Evolutionary conservation across 2,113 vertebrate genomes (phyloP).

Genomic region (Tupaia tana): DNA sequence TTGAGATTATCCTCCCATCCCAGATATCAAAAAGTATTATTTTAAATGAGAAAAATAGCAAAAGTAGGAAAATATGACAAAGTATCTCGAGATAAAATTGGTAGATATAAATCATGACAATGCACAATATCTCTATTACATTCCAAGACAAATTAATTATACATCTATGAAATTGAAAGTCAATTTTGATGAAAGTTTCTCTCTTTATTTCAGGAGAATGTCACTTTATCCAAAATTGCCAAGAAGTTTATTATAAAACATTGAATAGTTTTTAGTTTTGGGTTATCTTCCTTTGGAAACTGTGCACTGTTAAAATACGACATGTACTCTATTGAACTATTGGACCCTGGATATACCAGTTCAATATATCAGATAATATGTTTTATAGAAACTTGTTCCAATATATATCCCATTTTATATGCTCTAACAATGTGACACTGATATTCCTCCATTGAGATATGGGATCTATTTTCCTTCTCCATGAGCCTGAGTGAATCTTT

Average conservation of each 20-base stretch:
- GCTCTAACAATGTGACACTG: not conserved
- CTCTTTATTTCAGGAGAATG: conserved; percentile 56
- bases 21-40: conserved; percentile 52
- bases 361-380: not conserved
- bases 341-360: not conserved
- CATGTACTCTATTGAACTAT: not conserved
- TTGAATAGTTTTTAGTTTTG: not conserved
- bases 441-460: not conserved
- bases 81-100: conserved; percentile 69
- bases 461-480: not conserved
- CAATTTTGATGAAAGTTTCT: conserved; percentile 64
- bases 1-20: not conserved
- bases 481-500: not conserved
- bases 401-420: not conserved
- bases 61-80: conserved; percentile 70
- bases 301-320: not conserved
- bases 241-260: conserved; percentile 54
- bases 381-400: not conserved
- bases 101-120: conserved; percentile 75
- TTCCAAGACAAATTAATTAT: conserved; percentile 72
- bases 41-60: conserved; percentile 65
- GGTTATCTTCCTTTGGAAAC: not conserved
- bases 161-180: conserved; percentile 70
- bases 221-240: conserved; percentile 50
- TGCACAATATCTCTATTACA: conserved; percentile 70